Percentiles rank a stretch among this genome's conserved stretches.
phyloP scores from a whole-genome alignment of 2,888 invertebrate species.

The Loripinus fragilis region DNA sequence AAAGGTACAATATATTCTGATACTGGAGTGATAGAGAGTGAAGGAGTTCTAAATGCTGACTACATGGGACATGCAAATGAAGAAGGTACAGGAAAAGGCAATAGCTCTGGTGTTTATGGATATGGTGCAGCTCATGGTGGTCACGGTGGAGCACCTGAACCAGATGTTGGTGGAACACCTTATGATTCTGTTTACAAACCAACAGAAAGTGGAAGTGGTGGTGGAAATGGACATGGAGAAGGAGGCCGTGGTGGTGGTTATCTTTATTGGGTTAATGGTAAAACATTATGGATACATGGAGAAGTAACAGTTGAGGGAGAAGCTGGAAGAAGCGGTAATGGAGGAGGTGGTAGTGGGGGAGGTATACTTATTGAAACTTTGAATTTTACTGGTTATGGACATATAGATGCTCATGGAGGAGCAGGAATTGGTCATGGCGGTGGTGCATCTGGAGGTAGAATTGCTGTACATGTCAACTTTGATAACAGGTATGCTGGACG shows the following conservation, averaged over 20 bases:
- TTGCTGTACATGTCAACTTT: constrained; percentile 66
- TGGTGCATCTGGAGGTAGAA: constrained; percentile 72
- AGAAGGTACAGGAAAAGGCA: constrained; percentile 63
- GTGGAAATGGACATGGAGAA: constrained; percentile 67
- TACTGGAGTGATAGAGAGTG: constrained; percentile 68
- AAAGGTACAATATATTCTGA: constrained; percentile 65
- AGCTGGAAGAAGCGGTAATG: constrained; percentile 58
- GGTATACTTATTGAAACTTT: constrained; percentile 68
- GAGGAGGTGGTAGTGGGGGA: constrained; percentile 76
- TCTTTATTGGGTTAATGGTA: constrained; percentile 68
- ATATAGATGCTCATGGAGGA: constrained; percentile 70
- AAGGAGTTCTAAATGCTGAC: constrained; percentile 64
- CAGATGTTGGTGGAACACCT: constrained; percentile 64
- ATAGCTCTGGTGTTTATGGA: constrained; percentile 48
- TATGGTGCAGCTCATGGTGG: constrained; percentile 75
- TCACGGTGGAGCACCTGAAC: constrained; percentile 71
- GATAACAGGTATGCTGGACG: constrained; percentile 67
- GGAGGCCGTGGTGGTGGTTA: constrained; percentile 75
- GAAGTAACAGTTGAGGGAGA: constrained; percentile 65
- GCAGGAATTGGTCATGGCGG: constrained; percentile 60
- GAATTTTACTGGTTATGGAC: constrained; percentile 74
- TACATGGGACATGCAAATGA: constrained; percentile 59
- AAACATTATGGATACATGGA: constrained; percentile 69
- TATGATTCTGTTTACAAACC: constrained; percentile 73
- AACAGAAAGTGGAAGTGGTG: constrained; percentile 67